Base-by-base conservation (phyloP, 2,113 vertebrate species). In the Hipposideros armiger region DNA sequence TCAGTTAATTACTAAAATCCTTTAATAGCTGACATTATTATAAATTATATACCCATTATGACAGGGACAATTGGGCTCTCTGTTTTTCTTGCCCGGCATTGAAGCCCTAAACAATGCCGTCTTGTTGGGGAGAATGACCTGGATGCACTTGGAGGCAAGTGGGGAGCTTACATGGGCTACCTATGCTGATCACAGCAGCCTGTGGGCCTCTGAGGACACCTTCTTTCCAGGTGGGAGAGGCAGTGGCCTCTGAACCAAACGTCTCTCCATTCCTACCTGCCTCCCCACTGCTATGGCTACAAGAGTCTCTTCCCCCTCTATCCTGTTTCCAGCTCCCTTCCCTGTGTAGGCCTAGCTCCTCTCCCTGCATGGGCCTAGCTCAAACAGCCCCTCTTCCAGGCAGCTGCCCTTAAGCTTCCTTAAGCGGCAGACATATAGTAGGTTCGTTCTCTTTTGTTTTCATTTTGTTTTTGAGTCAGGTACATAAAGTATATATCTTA, bases 21-120 rank as follows among this genome's bases (percentile, higher is more conserved):
- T 97, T 98, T 98, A 98, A 98, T 98, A 94, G 96, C 97, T 96
- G 93, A 87, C 97, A 98, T 98, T 98, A 98, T 97, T 98, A 95
- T 97, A 96, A 98, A 98, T 98, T 83, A 97, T 73, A 45, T 0
- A 88, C 90, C 94, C 97, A 97, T 97, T 95, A 97, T 73, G 97
- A 95, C 93, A 67, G 92, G 97, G 87, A 98, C 98, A 98, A 98
- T 95, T 32, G 95, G 96, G 92, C 5, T 67, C 98, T 98, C 96
- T 98, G 98, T 98, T 90, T 83, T 7, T 82, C 94, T 76, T 94
- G 96, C 95, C 97, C 91, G 94, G 77, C n/a, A 20, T 4, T 88
- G 22, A 91, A 72, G 92, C 89, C 11, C 14, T 45, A 97, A 93
- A 98, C 98, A 98, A 97, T 95, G 96, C 89, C 0, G 64, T 97